A percentile compares a stretch with the other conserved stretches of the same genome.
phyloP scores from a whole-genome alignment of 2,888 invertebrate species.

The Germaria angustata region DNA sequence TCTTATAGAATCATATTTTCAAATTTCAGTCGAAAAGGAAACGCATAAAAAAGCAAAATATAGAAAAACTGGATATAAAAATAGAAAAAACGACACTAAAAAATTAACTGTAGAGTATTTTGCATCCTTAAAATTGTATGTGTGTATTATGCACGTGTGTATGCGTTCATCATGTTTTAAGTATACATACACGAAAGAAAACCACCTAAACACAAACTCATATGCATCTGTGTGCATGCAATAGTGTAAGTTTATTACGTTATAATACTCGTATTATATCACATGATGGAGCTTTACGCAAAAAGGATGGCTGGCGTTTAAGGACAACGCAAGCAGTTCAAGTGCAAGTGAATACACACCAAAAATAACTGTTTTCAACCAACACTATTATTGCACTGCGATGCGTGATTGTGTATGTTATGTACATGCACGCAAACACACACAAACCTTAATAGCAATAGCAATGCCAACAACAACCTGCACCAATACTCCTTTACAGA shows the following conservation, averaged over 20 bases:
- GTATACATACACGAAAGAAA: neutral
- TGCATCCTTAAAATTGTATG: conserved; percentile 24
- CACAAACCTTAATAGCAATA: neutral
- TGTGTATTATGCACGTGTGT: neutral
- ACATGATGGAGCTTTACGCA: conserved; percentile 65
- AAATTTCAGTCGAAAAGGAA: conserved; percentile 13
- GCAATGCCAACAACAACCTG: conserved; percentile 31
- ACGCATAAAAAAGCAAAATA: neutral
- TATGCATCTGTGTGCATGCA: neutral
- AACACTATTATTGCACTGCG: neutral
- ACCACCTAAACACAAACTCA: neutral
- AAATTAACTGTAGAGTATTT: conserved; percentile 22
- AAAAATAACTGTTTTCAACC: conserved; percentile 34
- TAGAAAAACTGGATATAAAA: neutral
- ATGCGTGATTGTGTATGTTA: neutral
- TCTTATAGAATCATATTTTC: conserved; percentile 48
- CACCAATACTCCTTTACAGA: conserved; percentile 14
- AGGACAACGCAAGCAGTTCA: conserved; percentile 76
- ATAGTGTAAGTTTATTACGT: conserved; percentile 51
- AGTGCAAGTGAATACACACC: conserved; percentile 73
- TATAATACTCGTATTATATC: conserved; percentile 58
- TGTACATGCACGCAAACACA: neutral
- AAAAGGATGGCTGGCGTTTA: conserved; percentile 72
- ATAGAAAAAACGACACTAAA: neutral
- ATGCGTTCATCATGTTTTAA: neutral